Conservation (phyloP, 2,888 invertebrate species). For the Camponotus fellah region DNA sequence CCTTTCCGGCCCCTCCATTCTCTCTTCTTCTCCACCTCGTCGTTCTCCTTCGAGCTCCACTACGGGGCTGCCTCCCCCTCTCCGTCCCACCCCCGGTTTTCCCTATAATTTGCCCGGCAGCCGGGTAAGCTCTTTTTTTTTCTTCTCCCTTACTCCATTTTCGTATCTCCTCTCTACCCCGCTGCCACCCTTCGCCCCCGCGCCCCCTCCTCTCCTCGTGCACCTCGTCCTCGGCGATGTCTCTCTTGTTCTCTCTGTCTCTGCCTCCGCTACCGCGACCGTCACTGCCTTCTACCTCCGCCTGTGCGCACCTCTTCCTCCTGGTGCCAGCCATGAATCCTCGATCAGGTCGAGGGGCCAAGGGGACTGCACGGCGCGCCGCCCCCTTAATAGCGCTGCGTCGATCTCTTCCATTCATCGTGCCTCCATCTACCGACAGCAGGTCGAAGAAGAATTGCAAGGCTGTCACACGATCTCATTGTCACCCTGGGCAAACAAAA, state of each 20-base stretch:
- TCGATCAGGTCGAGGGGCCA: constrained; percentile 78
- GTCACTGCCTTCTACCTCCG: constrained; percentile 43
- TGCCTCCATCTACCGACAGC: constrained; percentile 82
- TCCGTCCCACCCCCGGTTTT: constrained; percentile 77
- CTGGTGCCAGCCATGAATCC: constrained; percentile 85
- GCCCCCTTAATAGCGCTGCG: constrained; percentile 86
- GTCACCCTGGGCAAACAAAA: background rate
- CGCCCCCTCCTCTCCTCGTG: constrained; percentile 21
- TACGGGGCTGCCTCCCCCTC: constrained; percentile 65
- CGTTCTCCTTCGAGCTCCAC: constrained; percentile 58
- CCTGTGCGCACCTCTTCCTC: constrained; percentile 57
- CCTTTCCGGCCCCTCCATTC: constrained; percentile 74
- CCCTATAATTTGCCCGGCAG: constrained; percentile 82
- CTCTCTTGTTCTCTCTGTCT: constrained; percentile 57
- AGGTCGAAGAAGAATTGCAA: constrained; percentile 65
- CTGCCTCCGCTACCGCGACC: constrained; percentile 48
- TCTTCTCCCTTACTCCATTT: constrained; percentile 78
- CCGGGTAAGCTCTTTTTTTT: constrained; percentile 57
- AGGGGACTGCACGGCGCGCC: constrained; percentile 80
- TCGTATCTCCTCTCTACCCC: constrained; percentile 73
- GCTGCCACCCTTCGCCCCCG: constrained; percentile 29
- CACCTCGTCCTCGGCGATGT: constrained; percentile 39
- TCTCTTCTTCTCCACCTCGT: constrained; percentile 66
- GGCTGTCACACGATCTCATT: constrained; percentile 48
- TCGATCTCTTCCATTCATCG: constrained; percentile 83